Evolutionary conservation across 2,888 invertebrate species (phyloP).

Genomic region (Orchesellides sinensis): DNA sequence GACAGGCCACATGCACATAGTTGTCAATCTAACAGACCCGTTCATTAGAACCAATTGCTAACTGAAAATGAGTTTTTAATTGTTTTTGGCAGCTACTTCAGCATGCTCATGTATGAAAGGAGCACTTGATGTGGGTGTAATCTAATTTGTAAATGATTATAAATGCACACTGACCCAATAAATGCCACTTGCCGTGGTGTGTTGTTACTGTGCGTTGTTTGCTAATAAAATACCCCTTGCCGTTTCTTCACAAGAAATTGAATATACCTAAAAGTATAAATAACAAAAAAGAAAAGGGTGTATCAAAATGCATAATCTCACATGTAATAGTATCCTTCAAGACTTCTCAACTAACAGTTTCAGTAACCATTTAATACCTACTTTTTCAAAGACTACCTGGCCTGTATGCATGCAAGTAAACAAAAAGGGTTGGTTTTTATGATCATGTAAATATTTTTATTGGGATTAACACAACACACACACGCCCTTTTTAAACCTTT

Average conservation of each 20-base stretch:
- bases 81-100: background rate
- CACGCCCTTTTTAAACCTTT: background rate
- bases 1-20: too few species aligned
- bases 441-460: conserved; percentile 41
- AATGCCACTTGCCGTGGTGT: too few species aligned
- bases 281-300: background rate
- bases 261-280: too few species aligned
- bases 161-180: too few species aligned
- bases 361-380: background rate
- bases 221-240: too few species aligned
- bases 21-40: too few species aligned
- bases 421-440: too few species aligned
- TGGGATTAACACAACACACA: conserved; percentile 43
- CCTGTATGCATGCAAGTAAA: conserved; percentile 10
- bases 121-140: background rate
- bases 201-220: too few species aligned
- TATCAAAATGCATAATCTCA: background rate
- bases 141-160: background rate
- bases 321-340: background rate
- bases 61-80: background rate
- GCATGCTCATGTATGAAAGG: background rate
- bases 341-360: background rate
- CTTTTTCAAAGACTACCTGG: too few species aligned
- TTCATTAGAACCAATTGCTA: background rate
- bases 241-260: too few species aligned